These are phyloP conservation scores for Trichonephila clavata DNA, from an alignment of 1,140 invertebrate species.

Conservation along the genomic window DNA sequence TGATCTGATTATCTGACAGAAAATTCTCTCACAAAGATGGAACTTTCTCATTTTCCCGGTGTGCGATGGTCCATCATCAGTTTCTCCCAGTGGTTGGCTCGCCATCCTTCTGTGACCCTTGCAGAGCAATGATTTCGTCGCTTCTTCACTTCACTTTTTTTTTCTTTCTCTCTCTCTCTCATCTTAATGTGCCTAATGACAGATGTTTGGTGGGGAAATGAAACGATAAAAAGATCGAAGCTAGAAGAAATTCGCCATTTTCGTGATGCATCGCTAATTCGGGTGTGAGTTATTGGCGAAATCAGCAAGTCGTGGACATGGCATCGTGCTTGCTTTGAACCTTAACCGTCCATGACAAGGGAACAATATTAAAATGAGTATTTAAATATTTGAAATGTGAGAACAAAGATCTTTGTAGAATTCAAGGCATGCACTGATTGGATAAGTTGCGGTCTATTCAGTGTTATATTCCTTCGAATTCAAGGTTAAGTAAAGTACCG, in stretches of 20 bases:
- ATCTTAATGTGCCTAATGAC: slow-evolving; percentile 60
- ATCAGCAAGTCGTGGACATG: background rate
- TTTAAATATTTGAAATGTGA: background rate
- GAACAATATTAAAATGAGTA: background rate
- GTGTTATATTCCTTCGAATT: no score
- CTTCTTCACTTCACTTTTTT: background rate
- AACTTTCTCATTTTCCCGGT: background rate
- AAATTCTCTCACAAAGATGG: slow-evolving; percentile 58
- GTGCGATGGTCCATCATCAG: slow-evolving; percentile 70
- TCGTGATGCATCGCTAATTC: slow-evolving; percentile 69
- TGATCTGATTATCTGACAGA: slow-evolving; percentile 69
- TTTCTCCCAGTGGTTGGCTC: slow-evolving; percentile 10
- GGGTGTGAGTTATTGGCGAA: slow-evolving; percentile 18
- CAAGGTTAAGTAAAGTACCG: no score
- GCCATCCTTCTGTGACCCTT: slow-evolving; percentile 36
- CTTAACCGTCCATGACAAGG: background rate
- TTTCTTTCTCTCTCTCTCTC: background rate
- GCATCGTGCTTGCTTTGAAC: background rate
- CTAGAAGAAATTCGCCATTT: slow-evolving; percentile 25
- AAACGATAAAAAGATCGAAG: background rate
- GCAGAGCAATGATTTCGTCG: slow-evolving; percentile 35
- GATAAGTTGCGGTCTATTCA: no score
- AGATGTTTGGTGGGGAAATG: slow-evolving; percentile 25
- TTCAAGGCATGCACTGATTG: no score
- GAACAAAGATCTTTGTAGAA: background rate